These are phyloP conservation scores for Gadopsis marmoratus DNA, from an alignment of 2,797 vertebrate genomes.

Conservation along the genomic window DNA sequence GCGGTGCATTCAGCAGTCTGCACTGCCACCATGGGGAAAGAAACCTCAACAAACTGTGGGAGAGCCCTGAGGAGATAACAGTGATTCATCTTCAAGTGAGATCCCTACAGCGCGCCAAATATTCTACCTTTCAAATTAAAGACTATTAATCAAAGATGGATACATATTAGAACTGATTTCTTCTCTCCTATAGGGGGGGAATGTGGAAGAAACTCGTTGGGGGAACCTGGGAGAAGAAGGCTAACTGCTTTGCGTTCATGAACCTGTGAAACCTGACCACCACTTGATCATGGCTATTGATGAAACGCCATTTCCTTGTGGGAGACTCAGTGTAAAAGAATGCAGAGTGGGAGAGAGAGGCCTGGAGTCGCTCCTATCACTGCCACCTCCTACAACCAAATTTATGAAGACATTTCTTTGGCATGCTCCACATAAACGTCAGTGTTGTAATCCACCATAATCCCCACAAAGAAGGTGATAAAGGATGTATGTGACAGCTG, in stretches of 20 bases:
- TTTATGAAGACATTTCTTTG: constrained; percentile 74
- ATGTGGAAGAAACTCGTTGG: neutral
- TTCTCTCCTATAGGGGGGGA: neutral
- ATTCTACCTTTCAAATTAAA: constrained; percentile 22
- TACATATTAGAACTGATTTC: neutral
- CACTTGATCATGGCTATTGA: constrained; percentile 16
- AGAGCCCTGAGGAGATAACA: neutral
- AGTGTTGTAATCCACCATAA: constrained; percentile 74
- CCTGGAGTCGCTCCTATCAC: constrained; percentile 64
- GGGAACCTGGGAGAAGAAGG: constrained; percentile 9
- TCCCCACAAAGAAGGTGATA: constrained; percentile 66
- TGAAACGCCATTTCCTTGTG: constrained; percentile 43
- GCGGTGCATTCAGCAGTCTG: constrained; percentile 29
- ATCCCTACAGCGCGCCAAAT: neutral
- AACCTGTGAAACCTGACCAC: constrained; percentile 39
- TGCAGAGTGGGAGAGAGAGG: constrained; percentile 44
- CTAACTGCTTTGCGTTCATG: constrained; percentile 17
- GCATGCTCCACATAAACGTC: constrained; percentile 51
- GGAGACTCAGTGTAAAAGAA: constrained; percentile 54
- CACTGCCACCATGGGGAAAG: constrained; percentile 68
- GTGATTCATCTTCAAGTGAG: constrained; percentile 19
- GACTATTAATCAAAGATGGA: constrained; percentile 19
- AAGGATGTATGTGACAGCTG: constrained; percentile 63
- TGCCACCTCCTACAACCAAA: constrained; percentile 66
- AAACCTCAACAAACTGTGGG: fast-evolving